phyloP scores from a whole-genome alignment of 2,888 invertebrate species.

The Nemotelus pantherinus region DNA sequence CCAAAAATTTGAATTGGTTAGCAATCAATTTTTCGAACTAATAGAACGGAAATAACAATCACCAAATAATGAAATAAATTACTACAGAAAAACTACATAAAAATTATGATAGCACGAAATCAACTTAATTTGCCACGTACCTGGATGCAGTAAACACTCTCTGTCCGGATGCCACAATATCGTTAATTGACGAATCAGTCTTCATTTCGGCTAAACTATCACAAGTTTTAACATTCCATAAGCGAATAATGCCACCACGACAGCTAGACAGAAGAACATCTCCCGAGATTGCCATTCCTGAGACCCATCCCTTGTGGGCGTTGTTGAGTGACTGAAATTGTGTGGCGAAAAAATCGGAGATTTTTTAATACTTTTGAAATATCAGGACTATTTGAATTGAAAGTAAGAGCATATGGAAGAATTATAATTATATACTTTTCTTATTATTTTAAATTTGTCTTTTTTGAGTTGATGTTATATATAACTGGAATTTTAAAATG shows the following conservation, averaged over 20 bases:
- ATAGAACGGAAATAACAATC: not conserved
- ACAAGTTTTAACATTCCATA: conserved; percentile 79
- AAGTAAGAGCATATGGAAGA: no score
- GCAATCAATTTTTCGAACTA: no score
- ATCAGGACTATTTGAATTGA: no score
- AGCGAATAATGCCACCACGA: conserved; percentile 78
- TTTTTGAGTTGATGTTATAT: no score
- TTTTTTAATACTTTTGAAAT: not conserved
- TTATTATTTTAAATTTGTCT: no score
- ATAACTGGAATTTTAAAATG: no score
- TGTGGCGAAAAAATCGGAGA: not conserved
- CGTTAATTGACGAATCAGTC: conserved; percentile 76
- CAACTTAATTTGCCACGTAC: conserved; percentile 67
- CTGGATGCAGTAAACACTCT: conserved; percentile 84
- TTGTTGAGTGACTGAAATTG: conserved; percentile 74
- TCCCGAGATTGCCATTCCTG: conserved; percentile 72
- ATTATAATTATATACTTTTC: no score
- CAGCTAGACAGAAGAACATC: conserved; percentile 77
- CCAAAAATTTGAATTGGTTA: no score
- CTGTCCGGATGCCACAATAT: conserved; percentile 72
- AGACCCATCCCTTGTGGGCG: conserved; percentile 89
- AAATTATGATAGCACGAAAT: conserved; percentile 9
- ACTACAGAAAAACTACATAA: not conserved
- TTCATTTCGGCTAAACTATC: conserved; percentile 73
- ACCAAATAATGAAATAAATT: not conserved